Base-by-base conservation (phyloP, 2,113 vertebrate species). In the Leptosomus discolor region DNA sequence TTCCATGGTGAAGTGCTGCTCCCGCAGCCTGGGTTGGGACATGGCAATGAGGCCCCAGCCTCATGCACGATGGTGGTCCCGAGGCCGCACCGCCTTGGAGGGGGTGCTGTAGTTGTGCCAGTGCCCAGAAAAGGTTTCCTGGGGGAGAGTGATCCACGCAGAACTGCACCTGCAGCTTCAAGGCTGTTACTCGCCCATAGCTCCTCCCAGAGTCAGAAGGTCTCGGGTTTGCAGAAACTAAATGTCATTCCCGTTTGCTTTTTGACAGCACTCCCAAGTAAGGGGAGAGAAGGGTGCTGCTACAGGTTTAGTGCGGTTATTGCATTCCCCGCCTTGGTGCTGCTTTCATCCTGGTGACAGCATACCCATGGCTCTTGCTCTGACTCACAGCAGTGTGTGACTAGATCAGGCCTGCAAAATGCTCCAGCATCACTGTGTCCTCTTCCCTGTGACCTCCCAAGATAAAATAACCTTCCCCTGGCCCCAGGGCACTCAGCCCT, bases 81-180 rank as follows among this genome's bases (percentile, higher is more conserved):
- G 0, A 43, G 50, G 34, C 30, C 12, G 4, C 64, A 29, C n/a
- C 2, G 1, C 30, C 23, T 24, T 9, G 4, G 19, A 15, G 13
- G 12, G 32, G 4, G 13, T 29, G 15, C 26, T 41, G 37, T 30
- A 21, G 16, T 21, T 70, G 50, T 74, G 43, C 43, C 63, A 32
- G 41, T 19, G 57, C 24, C 76, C 84, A 30, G 7, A 74, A 37
- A 20, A 81, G 16, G 41, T 27, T 70, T 54, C 29, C 43, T 29
- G 19, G 9, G 51, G 8, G 74, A 2, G 23, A 39, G 51, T 7
- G 29, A 37, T 45, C 63, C 24, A 24, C 1, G 1, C 30, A 80
- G 37, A 41, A 22, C 85, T 57, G 41, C 2, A 2, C 43, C 32
- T 64, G 41, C 2, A 0, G 15, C 51, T 83, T 91, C 50, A 29